These are phyloP conservation scores for Lampris incognitus DNA, from an alignment of 2,113 vertebrate genomes.

Conservation along the genomic window DNA sequence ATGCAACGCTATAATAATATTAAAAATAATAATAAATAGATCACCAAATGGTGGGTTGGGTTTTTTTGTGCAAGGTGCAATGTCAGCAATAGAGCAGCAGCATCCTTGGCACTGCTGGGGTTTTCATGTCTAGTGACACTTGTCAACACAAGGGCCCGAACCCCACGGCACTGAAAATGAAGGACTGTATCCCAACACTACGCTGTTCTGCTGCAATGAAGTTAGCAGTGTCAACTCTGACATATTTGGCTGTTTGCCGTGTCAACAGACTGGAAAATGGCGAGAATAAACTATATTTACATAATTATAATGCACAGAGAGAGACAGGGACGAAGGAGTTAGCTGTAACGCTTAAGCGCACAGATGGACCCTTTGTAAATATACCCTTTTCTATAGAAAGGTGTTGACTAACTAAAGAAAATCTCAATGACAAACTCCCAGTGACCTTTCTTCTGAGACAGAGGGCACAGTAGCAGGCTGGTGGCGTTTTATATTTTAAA, in stretches of 20 bases:
- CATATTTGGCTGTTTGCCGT: background rate
- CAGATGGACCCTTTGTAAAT: background rate
- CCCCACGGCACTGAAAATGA: no score
- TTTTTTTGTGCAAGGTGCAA: no score
- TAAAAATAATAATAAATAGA: no score
- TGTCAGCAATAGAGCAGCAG: no score
- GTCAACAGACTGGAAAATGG: background rate
- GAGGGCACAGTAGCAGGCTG: constrained; percentile 16
- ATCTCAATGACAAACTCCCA: constrained; percentile 16
- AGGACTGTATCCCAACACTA: no score
- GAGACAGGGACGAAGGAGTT: background rate
- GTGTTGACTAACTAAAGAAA: constrained; percentile 29
- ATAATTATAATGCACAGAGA: background rate
- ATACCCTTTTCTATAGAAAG: background rate
- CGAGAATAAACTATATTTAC: background rate
- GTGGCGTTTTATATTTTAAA: constrained; percentile 61
- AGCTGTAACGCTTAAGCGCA: constrained; percentile 4
- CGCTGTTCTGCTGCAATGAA: background rate
- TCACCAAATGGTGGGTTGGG: no score
- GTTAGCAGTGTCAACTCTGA: background rate
- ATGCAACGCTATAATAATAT: no score
- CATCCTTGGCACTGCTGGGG: no score
- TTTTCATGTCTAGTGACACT: no score
- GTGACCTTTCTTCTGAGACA: background rate
- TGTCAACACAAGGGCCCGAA: no score